Evolutionary conservation across 2,797 vertebrate genomes (phyloP), one percentile per base, ranked within the genome.

Genomic region (Peromyscus aztecus): DNA sequence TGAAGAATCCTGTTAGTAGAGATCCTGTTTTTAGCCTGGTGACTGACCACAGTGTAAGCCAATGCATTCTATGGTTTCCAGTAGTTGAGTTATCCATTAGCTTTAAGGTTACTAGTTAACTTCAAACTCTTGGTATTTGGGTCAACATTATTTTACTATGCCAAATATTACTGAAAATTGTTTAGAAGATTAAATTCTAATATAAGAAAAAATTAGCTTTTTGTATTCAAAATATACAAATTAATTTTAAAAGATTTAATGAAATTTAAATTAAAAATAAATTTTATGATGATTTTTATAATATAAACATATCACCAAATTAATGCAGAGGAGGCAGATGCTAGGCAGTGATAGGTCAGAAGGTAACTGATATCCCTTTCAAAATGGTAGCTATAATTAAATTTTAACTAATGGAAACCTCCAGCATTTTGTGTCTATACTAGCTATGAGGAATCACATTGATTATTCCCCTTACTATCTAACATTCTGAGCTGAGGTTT

Each of bases 321-420:
- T 89, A 34, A 43, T 75, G 29, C 11, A 91, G 14, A 94, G 7
- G 17, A 91, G 37, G 31, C 10, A 91, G 37, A 88, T 89, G 16
- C 46, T 23, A 91, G 83, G 84, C 31, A 91, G 34, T 43, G 34
- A 75, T 67, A 91, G 52, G 55, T 59, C 37, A 65, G 46, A 89
- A 71, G 57, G 31, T 57, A 4, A 89, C 46, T 67, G 37, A 75
- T 95, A 23, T 89, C 24, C 43, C 29, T 91, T 94, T 91, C 11
- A 78, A 94, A 80, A 73, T 91, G 63, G 37, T 91, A 61, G 37
- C 31, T 91, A 19, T 85, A 89, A 96, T 24, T 91, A 84, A 94
- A 84, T 94, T 91, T 94, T 94, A 40, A 65, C 73, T 89, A 85
- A 84, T 63, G 19, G 77, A 73, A 24, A 84, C 63, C 34, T 84